Base-by-base conservation (phyloP, 1,140 invertebrate species). In the Drosophila arawakana region DNA sequence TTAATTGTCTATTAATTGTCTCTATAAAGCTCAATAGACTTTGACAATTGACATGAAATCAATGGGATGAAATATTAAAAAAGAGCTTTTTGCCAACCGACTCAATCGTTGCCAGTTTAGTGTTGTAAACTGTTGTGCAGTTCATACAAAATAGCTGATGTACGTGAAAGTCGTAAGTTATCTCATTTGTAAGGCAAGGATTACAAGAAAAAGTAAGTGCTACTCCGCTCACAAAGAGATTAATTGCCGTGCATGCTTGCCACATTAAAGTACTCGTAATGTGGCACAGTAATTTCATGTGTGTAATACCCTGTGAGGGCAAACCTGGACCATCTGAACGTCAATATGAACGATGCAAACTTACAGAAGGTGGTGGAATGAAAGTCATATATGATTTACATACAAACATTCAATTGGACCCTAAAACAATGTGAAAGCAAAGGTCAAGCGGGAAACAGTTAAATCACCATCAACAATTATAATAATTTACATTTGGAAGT, bases 1-100 rank as follows among this genome's bases (percentile, higher is more conserved):
- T 62, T 85, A 84, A 84, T 84, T 85, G 81, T 67, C 70, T 81
- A 77, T 85, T 74, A 62, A 74, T 70, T 70, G 67, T 70, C 52
- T 25, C 8, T 57, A 46, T 52, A 66, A 46, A 58, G 41, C 43
- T 69, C 39, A 69, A 73, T 73, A 55, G 71, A 73, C 50, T 43
- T 39, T 50, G 58, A 74, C 59, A 62, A 49, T 39, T 50, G 58
- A 74, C 59, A 62, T 37, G 58, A 70, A 62, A 43, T 35, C 39
- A 54, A 46, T 55, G 44, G 46, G 46, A 39, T 44, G 63, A 58
- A 65, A 67, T 52, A 39, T 15, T 58, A 6, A 58, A 25, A 25
- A 46, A 41, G 39, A 46, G 37, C 54, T 57, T 57, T 57, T 57
- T 44, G 8, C 4, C 34, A 43, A 13, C 13, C 41, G n/a, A 43